Base-by-base conservation (phyloP, 2,888 invertebrate species). In the Hartigia nigra region DNA sequence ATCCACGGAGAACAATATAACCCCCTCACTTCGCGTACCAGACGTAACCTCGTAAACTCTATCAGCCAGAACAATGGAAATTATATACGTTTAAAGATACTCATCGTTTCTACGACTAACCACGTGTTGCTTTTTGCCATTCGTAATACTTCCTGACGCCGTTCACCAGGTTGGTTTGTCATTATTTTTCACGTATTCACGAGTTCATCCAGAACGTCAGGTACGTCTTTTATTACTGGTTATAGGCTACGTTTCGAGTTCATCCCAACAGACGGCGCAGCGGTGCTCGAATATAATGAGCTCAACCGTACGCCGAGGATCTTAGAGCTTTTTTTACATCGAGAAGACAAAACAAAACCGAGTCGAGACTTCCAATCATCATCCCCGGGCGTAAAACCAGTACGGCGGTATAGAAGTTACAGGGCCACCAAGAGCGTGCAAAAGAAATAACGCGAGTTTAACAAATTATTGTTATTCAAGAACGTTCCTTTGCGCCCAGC, bases 381-480 rank as follows among this genome's bases (percentile, higher is more conserved):
- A 5, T 1, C n/a, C n/a, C n/a, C 1, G 23, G 39, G 39, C 23
- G 39, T 55, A 23, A 55, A 55, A 55, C 23, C 5, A 55, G 39
- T 23, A 55, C 2, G 39, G 23, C 39, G 39, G 39, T 55, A 55
- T 55, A 55, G 5, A 55, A 55, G 5, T 55, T 2, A 55, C 39
- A 55, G 23, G 4, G 39, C 23, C 39, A 55, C 39, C n/a, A n/a
- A n/a, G 39, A 23, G 39, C 39, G 39, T 55, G 39, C 23, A 23
- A 55, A 23, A 55, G 14, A 9, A 39, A 55, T 55, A 23, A 23
- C 39, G 0, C 5, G 39, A 31, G 31, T n/a, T 74, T 74, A 14
- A 31, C 75, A 35, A 35, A 74, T 74, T 34, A 35, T 74, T 74
- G 75, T 74, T 36, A 74, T 74, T 35, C 23, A 34, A 12, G 36